These are phyloP conservation scores for Cherax destructor DNA, from an alignment of 1,140 invertebrate species.

Conservation along the genomic window DNA sequence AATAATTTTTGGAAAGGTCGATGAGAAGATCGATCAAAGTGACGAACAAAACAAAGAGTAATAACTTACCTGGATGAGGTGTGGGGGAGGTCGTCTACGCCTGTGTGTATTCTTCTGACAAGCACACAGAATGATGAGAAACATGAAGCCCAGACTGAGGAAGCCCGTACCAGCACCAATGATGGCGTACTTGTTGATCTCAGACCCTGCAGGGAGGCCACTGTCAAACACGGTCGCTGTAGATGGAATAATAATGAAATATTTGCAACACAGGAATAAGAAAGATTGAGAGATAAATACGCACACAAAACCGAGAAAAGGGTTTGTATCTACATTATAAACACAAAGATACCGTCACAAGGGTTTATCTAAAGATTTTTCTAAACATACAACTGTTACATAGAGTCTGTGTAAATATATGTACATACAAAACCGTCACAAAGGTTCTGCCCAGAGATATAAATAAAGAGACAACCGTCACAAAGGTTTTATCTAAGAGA, in stretches of 20 bases:
- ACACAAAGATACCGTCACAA: neutral
- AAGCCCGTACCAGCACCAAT: slow-evolving; percentile 80
- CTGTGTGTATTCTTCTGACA: slow-evolving; percentile 65
- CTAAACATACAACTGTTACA: no score
- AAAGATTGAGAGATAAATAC: neutral
- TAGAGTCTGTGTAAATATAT: no score
- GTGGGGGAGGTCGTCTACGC: slow-evolving; percentile 41
- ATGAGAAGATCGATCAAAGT: no score
- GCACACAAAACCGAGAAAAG: neutral
- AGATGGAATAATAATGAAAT: slow-evolving; percentile 15
- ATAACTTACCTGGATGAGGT: slow-evolving; percentile 54
- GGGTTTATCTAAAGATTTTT: no score
- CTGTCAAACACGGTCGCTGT: slow-evolving; percentile 51
- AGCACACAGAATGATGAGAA: slow-evolving; percentile 74
- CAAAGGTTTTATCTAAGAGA: neutral
- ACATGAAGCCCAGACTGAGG: slow-evolving; percentile 79
- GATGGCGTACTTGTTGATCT: slow-evolving; percentile 81
- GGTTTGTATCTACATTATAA: neutral
- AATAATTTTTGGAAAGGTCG: no score
- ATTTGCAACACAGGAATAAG: neutral
- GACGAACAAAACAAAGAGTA: no score
- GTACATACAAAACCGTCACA: neutral
- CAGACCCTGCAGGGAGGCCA: slow-evolving; percentile 72
- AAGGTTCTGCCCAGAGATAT: neutral
- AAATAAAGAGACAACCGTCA: neutral